Percentiles rank a stretch among this genome's conserved stretches.
These are phyloP conservation scores for Gnatocerus cornutus DNA, from an alignment of 2,888 invertebrate genomes.

Conservation along the genomic window DNA sequence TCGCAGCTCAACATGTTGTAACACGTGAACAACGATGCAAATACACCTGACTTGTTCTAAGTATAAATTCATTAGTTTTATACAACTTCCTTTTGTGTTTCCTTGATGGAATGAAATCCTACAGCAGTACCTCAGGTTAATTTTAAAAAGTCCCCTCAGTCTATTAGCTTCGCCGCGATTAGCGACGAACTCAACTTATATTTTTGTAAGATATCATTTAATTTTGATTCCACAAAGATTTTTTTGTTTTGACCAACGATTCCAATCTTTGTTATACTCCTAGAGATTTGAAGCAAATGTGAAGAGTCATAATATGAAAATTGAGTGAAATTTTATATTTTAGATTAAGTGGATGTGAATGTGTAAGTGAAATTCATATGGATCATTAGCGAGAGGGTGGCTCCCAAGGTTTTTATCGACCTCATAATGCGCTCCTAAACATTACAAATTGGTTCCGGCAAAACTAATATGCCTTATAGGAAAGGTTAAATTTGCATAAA, in stretches of 20 bases:
- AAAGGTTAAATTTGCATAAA: slow-evolving; percentile 36
- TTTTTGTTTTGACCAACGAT: no score
- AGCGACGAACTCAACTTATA: slow-evolving; percentile 27
- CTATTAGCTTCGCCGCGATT: slow-evolving; percentile 18
- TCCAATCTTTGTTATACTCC: no score
- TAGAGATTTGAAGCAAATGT: no score
- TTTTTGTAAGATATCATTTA: slow-evolving; percentile 27
- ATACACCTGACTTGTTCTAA: slow-evolving; percentile 33
- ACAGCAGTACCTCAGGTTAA: slow-evolving; percentile 9
- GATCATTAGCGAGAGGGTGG: slow-evolving; percentile 38
- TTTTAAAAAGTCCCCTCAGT: slow-evolving; percentile 23
- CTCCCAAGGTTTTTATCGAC: slow-evolving; percentile 45
- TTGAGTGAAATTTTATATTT: no score
- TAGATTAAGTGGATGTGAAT: slow-evolving; percentile 1
- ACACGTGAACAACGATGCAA: slow-evolving; percentile 34
- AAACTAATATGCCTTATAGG: slow-evolving; percentile 43
- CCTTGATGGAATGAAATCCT: slow-evolving; percentile 38
- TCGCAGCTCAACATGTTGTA: slow-evolving; percentile 18
- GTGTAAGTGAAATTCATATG: slow-evolving; percentile 37
- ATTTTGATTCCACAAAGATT: slow-evolving; percentile 9
- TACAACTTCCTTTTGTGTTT: slow-evolving; percentile 44
- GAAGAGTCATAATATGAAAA: no score
- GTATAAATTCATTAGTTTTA: slow-evolving; percentile 41
- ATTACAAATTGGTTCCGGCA: slow-evolving; percentile 38
- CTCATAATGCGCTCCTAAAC: slow-evolving; percentile 42